Percentiles rank a stretch among this genome's conserved stretches.
Conservation (phyloP, 2,113 vertebrate genomes). For the Halcyon senegalensis region DNA sequence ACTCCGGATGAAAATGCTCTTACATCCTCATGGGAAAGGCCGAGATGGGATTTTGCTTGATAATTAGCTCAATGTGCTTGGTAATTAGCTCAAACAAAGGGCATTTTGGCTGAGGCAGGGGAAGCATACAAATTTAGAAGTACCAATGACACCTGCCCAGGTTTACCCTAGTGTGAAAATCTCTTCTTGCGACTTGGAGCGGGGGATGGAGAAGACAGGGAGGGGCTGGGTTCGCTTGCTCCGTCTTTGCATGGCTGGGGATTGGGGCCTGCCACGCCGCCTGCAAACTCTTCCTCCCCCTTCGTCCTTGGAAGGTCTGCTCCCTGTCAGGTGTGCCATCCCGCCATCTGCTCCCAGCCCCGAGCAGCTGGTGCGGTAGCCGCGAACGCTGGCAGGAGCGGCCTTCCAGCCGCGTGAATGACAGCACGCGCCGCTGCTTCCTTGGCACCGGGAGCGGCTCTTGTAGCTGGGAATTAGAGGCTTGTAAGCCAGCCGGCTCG, state of each 20-base stretch:
- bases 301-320: slow-evolving; percentile 77
- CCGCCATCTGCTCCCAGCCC: slow-evolving; percentile 77
- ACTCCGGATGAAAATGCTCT: not conserved
- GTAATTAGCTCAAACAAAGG: slow-evolving; percentile 31
- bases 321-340: slow-evolving; percentile 74
- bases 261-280: not conserved
- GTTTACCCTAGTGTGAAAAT: not conserved
- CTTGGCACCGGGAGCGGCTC: slow-evolving; percentile 65
- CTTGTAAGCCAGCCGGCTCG: slow-evolving; percentile 59
- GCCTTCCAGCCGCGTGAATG: slow-evolving; percentile 74
- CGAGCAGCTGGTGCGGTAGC: slow-evolving; percentile 68
- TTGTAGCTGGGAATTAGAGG: slow-evolving; percentile 73
- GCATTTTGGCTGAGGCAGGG: not conserved
- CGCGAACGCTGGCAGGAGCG: slow-evolving; percentile 70
- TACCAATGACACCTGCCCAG: not conserved
- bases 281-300: slow-evolving; percentile 23
- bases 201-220: not conserved
- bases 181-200: not conserved
- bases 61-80: slow-evolving; percentile 21
- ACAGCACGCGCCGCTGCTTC: slow-evolving; percentile 70
- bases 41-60: slow-evolving; percentile 1
- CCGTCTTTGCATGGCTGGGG: not conserved
- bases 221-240: not conserved
- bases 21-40: not conserved
- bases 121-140: not conserved